Evolutionary conservation across 1,140 invertebrate genomes (phyloP), one percentile per base, ranked within the genome.

Genomic region (Dendroctonus valens): DNA sequence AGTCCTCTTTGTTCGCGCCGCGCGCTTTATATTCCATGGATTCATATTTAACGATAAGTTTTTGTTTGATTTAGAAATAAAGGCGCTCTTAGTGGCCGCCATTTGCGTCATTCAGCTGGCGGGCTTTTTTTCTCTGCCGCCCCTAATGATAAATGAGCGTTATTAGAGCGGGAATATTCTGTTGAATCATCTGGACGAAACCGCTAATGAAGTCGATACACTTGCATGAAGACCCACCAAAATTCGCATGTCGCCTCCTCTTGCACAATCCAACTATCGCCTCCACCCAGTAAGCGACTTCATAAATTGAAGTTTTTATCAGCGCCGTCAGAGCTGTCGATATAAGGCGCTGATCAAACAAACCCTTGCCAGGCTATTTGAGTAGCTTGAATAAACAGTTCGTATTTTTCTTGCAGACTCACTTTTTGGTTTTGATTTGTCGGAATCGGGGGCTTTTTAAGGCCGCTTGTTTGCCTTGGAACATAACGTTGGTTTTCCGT

Each of bases 1-100:
- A 15, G 7, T 6, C 55, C 3, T n/a, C 55, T 14, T 58, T 58
- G 40, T 42, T 7, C 55, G 14, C 5, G 41, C 46, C 26, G 26
- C 15, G 14, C 41, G 55, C 55, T 44, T 58, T 58, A 58, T 58
- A 12, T 15, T 44, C 41, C 12, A 42, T 42, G 15, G 55, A 58
- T 58, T 58, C 41, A 58, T 58, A 58, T 58, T 58, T 58, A 42
- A 44, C 26, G 55, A 12, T 58, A 46, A 58, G 55, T 58, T 58
- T 58, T 58, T 58, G 55, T 58, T 58, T 58, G 55, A 14, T 58
- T 58, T 42, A 15, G 12, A 58, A 58, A 58, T 58, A 58, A 58
- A 58, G 26, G 41, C 55, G 26, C 37, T 41, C 55, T 58, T 26
- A 44, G 41, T 5, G 7, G 41, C 55, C 15, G 7, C 15, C 41